Base-by-base conservation (phyloP, 2,797 vertebrate species). In the Masticophis lateralis region DNA sequence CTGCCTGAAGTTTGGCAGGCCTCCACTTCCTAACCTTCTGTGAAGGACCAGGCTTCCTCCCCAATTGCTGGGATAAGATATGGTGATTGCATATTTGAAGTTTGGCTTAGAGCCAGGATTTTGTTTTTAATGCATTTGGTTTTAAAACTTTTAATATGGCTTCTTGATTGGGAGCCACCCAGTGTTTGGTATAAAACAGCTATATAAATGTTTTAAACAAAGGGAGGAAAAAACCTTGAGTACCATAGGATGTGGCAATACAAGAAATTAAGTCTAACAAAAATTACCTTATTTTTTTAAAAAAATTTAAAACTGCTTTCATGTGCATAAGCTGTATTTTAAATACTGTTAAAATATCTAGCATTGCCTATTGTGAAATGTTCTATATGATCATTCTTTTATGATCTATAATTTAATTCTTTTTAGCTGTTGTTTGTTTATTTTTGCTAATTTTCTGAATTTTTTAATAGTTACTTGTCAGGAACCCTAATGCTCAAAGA, bases 401-500 rank as follows among this genome's bases (percentile, higher is more conserved):
- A 89, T 59, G n/a, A 6, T 88, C 43, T 88, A 83, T 91, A 83
- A 93, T 88, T 88, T 88, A 91, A 59, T 89, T 91, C 18, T 69
- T 86, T 60, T 86, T 86, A 91, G 86, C 25, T 56, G 5, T 56
- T 56, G 3, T 63, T 92, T 14, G 8, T 16, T 28, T 92, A 59
- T 92, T 25, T 86, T 60, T 91, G n/a, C 86, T 94, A 92, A 86
- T 11, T 94, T 93, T 43, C 25, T 0, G 95, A 93, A 16, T 91
- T 61, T 88, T 93, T 47, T 95, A 93, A 5, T 90, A 99, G 99
- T 96, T 99, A 99, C 95, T 98, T 99, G 96, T 98, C 97, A 79
- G 99, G 99, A 96, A 98, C 98, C 95, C 97, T 99, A 93, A 98
- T 97, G 93, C 97, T 99, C 94, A 99, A 98, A 96, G 98, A 98